These are phyloP conservation scores for Prietella phreatophila DNA, from an alignment of 2,113 vertebrate species.

Conservation along the genomic window DNA sequence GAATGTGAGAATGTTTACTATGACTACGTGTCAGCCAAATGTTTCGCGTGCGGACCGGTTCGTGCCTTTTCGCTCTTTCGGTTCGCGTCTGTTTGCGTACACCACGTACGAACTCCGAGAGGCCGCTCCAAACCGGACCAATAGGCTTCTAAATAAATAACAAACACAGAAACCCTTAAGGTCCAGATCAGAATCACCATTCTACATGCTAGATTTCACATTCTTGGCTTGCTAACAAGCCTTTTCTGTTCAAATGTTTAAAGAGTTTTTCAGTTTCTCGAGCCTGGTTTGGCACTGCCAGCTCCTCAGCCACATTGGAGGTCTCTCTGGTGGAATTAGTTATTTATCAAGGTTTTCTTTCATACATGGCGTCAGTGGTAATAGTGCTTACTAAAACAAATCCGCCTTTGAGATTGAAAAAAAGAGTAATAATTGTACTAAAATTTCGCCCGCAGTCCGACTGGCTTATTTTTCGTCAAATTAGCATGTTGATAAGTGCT, in stretches of 20 bases:
- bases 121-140: slow-evolving; percentile 21
- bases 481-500: slow-evolving; percentile 42
- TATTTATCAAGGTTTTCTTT: slow-evolving; percentile 36
- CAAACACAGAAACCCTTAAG: slow-evolving; percentile 18
- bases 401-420: not conserved
- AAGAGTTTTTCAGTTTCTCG: slow-evolving; percentile 29
- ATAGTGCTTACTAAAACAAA: slow-evolving; percentile 35
- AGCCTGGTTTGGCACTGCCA: slow-evolving; percentile 33
- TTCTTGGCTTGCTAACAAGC: slow-evolving; percentile 36
- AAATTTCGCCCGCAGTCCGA: not conserved
- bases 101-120: slow-evolving; percentile 16
- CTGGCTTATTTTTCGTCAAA: not conserved
- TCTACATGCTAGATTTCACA: slow-evolving; percentile 34
- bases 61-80: slow-evolving; percentile 10
- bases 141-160: slow-evolving; percentile 39
- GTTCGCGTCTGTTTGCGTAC: slow-evolving; percentile 23
- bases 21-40: slow-evolving; percentile 4
- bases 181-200: slow-evolving; percentile 13
- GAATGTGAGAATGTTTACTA: slow-evolving; percentile 28
- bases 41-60: slow-evolving; percentile 18
- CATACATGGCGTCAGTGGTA: slow-evolving; percentile 25
- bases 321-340: slow-evolving; percentile 16
- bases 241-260: slow-evolving; percentile 28
- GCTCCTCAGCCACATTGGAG: slow-evolving; percentile 17
- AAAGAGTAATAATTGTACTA: not conserved